Evolutionary conservation across 2,888 invertebrate genomes (phyloP), one percentile per base, ranked within the genome.

Genomic region (Amaurobius ferox): DNA sequence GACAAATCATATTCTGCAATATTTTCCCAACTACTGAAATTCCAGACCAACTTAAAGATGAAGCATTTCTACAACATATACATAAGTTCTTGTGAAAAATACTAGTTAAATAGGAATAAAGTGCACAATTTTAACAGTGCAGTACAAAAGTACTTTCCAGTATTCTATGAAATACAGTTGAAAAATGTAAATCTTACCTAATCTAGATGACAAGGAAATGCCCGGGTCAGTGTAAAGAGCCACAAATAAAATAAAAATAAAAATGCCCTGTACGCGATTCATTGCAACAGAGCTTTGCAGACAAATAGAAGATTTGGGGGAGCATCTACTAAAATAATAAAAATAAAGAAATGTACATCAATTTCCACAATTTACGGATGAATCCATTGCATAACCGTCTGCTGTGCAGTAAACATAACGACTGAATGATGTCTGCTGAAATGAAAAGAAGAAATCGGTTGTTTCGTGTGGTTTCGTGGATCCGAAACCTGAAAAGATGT

Each of bases 121-220:
- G n/a, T n/a, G n/a, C n/a, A n/a, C n/a, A n/a, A n/a, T n/a, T n/a
- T n/a, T n/a, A n/a, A n/a, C n/a, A n/a, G n/a, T n/a, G n/a, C n/a
- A n/a, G n/a, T n/a, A n/a, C n/a, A n/a, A n/a, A n/a, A n/a, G n/a
- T n/a, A n/a, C n/a, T n/a, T n/a, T n/a, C n/a, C n/a, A n/a, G n/a
- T n/a, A n/a, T n/a, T n/a, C n/a, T n/a, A n/a, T n/a, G n/a, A n/a
- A n/a, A n/a, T n/a, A n/a, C n/a, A n/a, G n/a, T n/a, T n/a, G n/a
- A n/a, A n/a, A n/a, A n/a, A n/a, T n/a, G n/a, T n/a, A n/a, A n/a
- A n/a, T n/a, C 68, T 68, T 70, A 81, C 81, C 74, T 74, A 81
- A 70, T 40, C 62, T 74, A 13, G 68, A 66, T 28, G 81, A 68
- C 61, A 81, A 76, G 40, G 81, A 44, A 23, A 61, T n/a, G 40